A percentile compares a stretch with the other conserved stretches of the same genome.
These are phyloP conservation scores for Erynnis tages DNA, from an alignment of 2,888 invertebrate genomes.

Conservation along the genomic window DNA sequence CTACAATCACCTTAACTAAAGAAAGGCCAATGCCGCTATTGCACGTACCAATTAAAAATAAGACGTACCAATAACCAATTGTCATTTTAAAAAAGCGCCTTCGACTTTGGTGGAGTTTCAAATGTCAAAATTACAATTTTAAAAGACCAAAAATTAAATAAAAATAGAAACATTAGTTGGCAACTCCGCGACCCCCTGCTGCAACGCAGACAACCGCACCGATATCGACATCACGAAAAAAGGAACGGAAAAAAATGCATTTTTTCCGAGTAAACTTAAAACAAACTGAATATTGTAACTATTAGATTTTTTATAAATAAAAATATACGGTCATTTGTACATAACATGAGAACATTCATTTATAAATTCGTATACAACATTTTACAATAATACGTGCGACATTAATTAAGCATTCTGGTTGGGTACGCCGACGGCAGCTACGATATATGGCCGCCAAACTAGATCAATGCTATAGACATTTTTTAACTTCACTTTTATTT, in stretches of 20 bases:
- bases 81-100: not conserved
- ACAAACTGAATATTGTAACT: not conserved
- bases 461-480: too few species aligned
- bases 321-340: conserved; percentile 2
- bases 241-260: not conserved
- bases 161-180: not conserved
- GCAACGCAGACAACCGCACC: not conserved
- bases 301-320: not conserved
- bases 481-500: too few species aligned
- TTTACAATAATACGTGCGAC: conserved; percentile 9
- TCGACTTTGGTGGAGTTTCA: conserved; percentile 14
- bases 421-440: not conserved
- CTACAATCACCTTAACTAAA: not conserved
- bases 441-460: too few species aligned
- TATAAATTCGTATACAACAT: conserved; percentile 22
- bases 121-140: too few species aligned
- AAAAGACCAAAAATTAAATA: not conserved
- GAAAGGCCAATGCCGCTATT: not conserved
- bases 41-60: not conserved
- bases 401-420: conserved; percentile 8
- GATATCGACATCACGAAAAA: not conserved
- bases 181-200: not conserved
- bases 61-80: too few species aligned
- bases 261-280: too few species aligned
- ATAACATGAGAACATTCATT: conserved; percentile 12